Conservation (phyloP, 1,140 invertebrate genomes). For the fruit fly (Drosophila melanogaster) region Release_6_plus_ISO1_MT NT_033777.3:8470501-8471000, state of each 20-base stretch:
- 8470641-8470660: conserved; percentile 2
- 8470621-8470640: conserved; percentile 28
- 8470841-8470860: conserved; percentile 2
- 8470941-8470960: conserved; percentile 36
- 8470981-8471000: conserved; percentile 55
- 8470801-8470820: not conserved
- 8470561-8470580: conserved; percentile 69
- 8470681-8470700: not conserved
- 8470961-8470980: not conserved
- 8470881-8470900: conserved; percentile 59
- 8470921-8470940: conserved; percentile 77
- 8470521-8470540: conserved; percentile 83
- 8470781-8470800: no score
- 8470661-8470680: not conserved
- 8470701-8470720: no score
- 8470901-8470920: conserved; percentile 82
- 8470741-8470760: no score
- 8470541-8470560: conserved; percentile 63
- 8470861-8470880: conserved; percentile 41
- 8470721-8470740: not conserved
- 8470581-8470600: conserved; percentile 58
- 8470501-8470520: conserved; percentile 72
- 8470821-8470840: conserved; percentile 4
- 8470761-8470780: not conserved
- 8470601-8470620: conserved; percentile 38